phyloP scores from a whole-genome alignment of 2,888 invertebrate genomes.

The Luperina nickerlii region DNA sequence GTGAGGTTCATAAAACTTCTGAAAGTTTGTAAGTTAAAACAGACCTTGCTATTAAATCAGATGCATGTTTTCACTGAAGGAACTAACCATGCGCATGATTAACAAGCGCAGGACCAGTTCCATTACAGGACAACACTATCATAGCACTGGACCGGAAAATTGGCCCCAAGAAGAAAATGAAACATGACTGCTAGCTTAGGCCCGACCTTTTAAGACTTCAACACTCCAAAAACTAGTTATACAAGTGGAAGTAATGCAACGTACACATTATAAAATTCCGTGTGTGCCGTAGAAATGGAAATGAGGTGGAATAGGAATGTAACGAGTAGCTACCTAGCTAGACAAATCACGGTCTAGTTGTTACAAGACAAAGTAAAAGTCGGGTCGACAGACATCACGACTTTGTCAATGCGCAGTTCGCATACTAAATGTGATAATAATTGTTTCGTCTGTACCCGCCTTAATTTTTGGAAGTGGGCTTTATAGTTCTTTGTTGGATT shows the following conservation, averaged over 20 bases:
- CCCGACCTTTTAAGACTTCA: not conserved
- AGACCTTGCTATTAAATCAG: not conserved
- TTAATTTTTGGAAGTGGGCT: conserved; percentile 27
- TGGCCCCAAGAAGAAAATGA: conserved; percentile 17
- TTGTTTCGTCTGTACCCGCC: conserved; percentile 45
- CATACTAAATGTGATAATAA: conserved; percentile 65
- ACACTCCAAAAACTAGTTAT: not conserved
- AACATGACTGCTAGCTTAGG: conserved; percentile 29
- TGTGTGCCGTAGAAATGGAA: conserved; percentile 66
- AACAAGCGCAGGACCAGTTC: conserved; percentile 33
- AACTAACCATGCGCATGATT: conserved; percentile 39
- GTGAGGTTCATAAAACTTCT: not conserved
- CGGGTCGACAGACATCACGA: conserved; percentile 64
- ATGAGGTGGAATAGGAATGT: conserved; percentile 61
- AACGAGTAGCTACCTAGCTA: conserved; percentile 58
- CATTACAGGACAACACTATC: conserved; percentile 25
- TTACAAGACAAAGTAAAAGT: conserved; percentile 70
- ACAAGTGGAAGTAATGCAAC: conserved; percentile 27
- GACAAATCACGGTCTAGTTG: conserved; percentile 74
- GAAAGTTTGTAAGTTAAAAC: not conserved
- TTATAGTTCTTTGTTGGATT: not conserved
- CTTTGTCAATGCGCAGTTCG: conserved; percentile 53
- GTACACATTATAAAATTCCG: conserved; percentile 59
- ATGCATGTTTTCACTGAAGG: conserved; percentile 12
- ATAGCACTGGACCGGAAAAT: conserved; percentile 29